Evolutionary conservation across 2,113 vertebrate species (phyloP).

Genomic region (Pithys albifrons): DNA sequence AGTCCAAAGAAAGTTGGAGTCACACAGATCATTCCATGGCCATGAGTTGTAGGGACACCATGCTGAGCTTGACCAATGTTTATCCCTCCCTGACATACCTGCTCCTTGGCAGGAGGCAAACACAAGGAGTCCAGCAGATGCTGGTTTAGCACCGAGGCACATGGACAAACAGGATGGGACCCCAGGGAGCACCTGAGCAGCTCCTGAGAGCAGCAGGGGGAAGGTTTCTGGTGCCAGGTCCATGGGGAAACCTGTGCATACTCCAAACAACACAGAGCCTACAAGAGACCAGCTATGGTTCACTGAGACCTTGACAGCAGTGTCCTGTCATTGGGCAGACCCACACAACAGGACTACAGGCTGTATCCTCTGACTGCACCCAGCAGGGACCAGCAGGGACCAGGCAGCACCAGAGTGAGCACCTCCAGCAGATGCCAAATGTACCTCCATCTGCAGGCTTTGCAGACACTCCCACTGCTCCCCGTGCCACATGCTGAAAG

Average conservation of each 20-base stretch:
- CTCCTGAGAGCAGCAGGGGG: background rate
- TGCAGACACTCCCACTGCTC: background rate
- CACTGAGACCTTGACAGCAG: background rate
- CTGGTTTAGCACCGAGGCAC: background rate
- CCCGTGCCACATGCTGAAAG: background rate
- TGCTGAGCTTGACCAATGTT: background rate
- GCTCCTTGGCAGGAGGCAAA: background rate
- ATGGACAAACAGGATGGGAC: background rate
- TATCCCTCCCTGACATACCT: background rate
- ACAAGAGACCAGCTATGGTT: background rate
- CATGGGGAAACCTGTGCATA: background rate
- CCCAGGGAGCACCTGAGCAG: background rate
- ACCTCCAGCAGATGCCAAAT: background rate
- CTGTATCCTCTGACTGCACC: background rate
- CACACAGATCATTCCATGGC: rapidly evolving
- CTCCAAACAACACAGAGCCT: background rate
- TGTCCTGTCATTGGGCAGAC: background rate
- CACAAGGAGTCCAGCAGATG: background rate
- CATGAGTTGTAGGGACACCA: rapidly evolving
- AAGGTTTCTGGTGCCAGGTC: background rate
- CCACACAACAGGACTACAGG: background rate
- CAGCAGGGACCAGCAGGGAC: background rate
- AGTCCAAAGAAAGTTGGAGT: background rate
- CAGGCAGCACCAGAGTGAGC: background rate
- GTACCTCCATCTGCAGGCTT: background rate